A percentile compares a stretch with the other conserved stretches of the same genome.
Evolutionary conservation across 2,888 invertebrate species (phyloP).

Genomic region (Lepetodrilus schrolli): DNA sequence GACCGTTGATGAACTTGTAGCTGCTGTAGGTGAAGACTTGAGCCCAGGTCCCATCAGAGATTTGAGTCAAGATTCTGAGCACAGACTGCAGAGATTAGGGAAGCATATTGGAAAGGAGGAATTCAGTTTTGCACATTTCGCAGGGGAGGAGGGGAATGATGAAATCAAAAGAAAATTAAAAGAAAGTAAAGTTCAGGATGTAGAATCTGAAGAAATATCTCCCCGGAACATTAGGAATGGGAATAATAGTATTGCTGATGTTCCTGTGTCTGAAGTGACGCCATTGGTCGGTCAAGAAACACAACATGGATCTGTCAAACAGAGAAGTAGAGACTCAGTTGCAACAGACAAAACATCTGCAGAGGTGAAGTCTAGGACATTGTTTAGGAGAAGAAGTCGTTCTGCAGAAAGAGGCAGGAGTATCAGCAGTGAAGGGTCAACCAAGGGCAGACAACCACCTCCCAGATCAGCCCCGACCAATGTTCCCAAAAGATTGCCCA

Average conservation of each 20-base stretch:
- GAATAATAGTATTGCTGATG: neutral
- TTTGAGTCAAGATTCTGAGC: neutral
- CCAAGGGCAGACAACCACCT: neutral
- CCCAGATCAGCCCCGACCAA: neutral
- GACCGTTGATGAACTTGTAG: neutral
- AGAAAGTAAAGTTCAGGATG: neutral
- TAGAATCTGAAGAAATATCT: neutral
- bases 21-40: neutral
- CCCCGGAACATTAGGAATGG: neutral
- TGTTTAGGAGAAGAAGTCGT: neutral
- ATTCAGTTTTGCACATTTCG: neutral
- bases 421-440: slow-evolving; percentile 2
- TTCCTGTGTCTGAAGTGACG: neutral
- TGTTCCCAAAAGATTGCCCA: neutral
- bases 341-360: neutral
- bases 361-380: neutral
- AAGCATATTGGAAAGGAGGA: neutral
- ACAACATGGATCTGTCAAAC: neutral
- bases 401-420: slow-evolving; percentile 18
- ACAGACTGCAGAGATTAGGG: neutral
- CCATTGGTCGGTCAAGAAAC: neutral
- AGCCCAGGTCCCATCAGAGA: neutral
- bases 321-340: neutral
- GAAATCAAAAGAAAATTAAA: slow-evolving; percentile 2
- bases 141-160: slow-evolving; percentile 10